Conservation (phyloP, 1,140 invertebrate genomes). For the Bombus difficillimus region DNA sequence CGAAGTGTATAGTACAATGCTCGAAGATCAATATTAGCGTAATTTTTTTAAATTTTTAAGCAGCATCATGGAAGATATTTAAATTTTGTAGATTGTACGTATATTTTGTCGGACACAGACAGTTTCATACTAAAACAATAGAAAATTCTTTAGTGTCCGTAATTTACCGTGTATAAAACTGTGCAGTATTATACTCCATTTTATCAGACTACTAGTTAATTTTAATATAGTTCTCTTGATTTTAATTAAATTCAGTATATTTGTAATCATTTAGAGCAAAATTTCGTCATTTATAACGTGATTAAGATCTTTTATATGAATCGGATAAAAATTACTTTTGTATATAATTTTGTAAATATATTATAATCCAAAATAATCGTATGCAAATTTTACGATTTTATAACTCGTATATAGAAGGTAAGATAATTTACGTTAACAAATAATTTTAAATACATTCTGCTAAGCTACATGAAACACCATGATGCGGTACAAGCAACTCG, state of each 20-base stretch:
- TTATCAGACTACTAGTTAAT: constrained; percentile 37
- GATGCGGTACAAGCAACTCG: neutral
- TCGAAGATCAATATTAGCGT: constrained; percentile 56
- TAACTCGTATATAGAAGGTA: constrained; percentile 53
- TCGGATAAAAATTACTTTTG: constrained; percentile 11
- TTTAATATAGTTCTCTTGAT: neutral
- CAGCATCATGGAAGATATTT: constrained; percentile 9
- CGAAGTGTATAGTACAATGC: constrained; percentile 43
- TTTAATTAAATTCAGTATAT: constrained; percentile 1
- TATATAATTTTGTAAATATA: constrained; percentile 48
- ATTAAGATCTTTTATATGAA: constrained; percentile 42
- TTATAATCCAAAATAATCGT: constrained; percentile 50
- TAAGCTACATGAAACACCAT: neutral
- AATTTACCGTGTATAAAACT: constrained; percentile 18
- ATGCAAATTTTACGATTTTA: constrained; percentile 35
- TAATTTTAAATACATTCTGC: neutral
- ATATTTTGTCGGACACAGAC: constrained; percentile 44
- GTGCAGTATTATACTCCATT: constrained; percentile 39
- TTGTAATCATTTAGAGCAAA: constrained; percentile 7
- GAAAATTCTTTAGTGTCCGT: constrained; percentile 38
- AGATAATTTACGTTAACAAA: constrained; percentile 41
- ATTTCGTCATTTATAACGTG: constrained; percentile 33
- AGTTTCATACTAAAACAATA: constrained; percentile 24
- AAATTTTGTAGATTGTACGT: constrained; percentile 28
- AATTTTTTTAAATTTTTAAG: constrained; percentile 35